Evolutionary conservation across 2,113 vertebrate species (phyloP), one percentile per base, ranked within the genome.

Genomic region (Cyanoderma ruficeps): DNA sequence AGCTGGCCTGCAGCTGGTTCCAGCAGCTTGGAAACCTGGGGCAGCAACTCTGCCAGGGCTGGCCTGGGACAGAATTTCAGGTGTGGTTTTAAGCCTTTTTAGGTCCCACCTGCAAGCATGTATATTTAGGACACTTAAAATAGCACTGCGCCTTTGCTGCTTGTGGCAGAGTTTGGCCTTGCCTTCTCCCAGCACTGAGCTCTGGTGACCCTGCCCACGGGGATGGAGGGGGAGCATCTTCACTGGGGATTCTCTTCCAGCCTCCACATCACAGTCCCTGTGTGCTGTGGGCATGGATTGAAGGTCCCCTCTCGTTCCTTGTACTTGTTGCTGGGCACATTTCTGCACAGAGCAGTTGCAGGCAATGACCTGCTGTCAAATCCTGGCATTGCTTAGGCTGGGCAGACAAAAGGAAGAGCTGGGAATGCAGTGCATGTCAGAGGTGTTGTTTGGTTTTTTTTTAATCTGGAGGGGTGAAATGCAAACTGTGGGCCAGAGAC

Each of bases 201-300:
- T 49, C 12, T 39, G 1, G 2, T 71, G n/a, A 10, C n/a, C 63
- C 31, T 50, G 37, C 56, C 17, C 0, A 0, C 18, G 39, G 50
- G 15, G 28, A 16, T 49, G 35, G 20, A 85, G 35, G 30, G 59
- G 52, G 16, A 76, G 30, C 19, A 5, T 39, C n/a, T 56, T 52
- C 59, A 4, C 24, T 57, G 41, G 21, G 35, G 31, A 16, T 87
- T 86, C 33, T 61, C 55, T 55, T 77, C 39, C 63, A 83, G 50
- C 63, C 42, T 83, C 57, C 0, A 0, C 47, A 4, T 44, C 1
- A 2, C 7, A 39, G 79, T 55, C 33, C 33, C 41, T 15, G 18
- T 37, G 83, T 83, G n/a, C 87, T 3, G 3, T 5, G 7, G n/a
- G n/a, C 4, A 0, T 4, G 13, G 46, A 46, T 3, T 22, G 39